phyloP scores from a whole-genome alignment of 1,140 invertebrate genomes.

The Ptiloglossa arizonensis region DNA sequence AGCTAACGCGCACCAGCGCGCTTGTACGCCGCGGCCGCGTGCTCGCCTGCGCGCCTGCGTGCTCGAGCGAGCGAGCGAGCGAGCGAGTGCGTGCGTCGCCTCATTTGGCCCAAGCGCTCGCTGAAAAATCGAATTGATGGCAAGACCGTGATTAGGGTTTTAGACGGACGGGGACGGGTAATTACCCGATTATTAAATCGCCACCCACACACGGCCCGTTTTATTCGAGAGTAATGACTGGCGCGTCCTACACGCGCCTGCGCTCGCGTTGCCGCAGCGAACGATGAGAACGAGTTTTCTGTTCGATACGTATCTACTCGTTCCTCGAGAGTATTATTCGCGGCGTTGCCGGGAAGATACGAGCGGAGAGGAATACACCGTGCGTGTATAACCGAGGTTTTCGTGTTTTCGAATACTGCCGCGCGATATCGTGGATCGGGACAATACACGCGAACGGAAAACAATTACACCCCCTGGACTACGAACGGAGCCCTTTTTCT shows the following conservation, averaged over 20 bases:
- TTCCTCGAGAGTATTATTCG: no score
- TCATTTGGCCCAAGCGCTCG: background rate
- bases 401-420: no score
- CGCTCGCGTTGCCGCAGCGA: background rate
- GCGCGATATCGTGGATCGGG: no score
- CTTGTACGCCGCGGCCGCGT: no score
- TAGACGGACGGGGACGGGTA: slow-evolving; percentile 42
- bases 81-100: no score
- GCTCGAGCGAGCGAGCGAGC: no score
- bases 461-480: no score
- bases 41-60: no score
- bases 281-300: slow-evolving; percentile 11
- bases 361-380: background rate
- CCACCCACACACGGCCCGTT: slow-evolving; percentile 40
- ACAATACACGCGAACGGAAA: no score
- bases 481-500: no score
- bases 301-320: slow-evolving; percentile 9
- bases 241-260: slow-evolving; percentile 36
- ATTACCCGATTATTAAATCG: slow-evolving; percentile 64
- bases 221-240: slow-evolving; percentile 46
- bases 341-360: background rate
- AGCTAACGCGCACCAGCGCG: no score
- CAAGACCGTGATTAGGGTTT: slow-evolving; percentile 42
- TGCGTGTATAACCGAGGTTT: background rate
- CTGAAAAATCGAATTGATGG: slow-evolving; percentile 46